Percentiles rank a stretch among this genome's conserved stretches.
Evolutionary conservation across 2,888 invertebrate genomes (phyloP).

Genomic region (Julus scandinavius): DNA sequence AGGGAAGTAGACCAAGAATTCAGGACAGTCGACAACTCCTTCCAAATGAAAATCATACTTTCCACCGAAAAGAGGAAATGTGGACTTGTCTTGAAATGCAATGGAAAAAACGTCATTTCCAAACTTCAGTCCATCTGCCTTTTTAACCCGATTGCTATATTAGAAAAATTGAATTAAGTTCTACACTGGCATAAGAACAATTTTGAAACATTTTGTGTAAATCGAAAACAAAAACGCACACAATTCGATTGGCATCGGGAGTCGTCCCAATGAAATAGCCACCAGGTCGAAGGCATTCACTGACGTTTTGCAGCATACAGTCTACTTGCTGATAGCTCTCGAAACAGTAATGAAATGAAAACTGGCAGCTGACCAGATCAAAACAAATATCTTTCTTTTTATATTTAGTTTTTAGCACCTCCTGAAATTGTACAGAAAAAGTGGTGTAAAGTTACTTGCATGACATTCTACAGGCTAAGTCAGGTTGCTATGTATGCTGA

Average conservation of each 20-base stretch:
- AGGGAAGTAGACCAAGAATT: slow-evolving; percentile 96
- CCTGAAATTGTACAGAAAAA: slow-evolving; percentile 60
- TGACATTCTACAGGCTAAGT: no score
- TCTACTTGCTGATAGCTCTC: slow-evolving; percentile 89
- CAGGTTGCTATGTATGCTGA: not conserved
- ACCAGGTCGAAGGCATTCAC: slow-evolving; percentile 87
- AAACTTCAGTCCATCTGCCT: slow-evolving; percentile 62
- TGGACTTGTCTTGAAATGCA: slow-evolving; percentile 65
- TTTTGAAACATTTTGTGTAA: not conserved
- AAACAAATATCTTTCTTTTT: slow-evolving; percentile 81
- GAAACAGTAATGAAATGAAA: slow-evolving; percentile 97
- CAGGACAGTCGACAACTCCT: slow-evolving; percentile 97
- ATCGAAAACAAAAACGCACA: slow-evolving; percentile 69
- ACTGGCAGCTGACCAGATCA: slow-evolving; percentile 96
- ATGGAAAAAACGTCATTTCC: slow-evolving; percentile 70
- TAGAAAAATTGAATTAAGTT: not conserved
- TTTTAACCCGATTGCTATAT: slow-evolving; percentile 59
- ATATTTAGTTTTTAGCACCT: slow-evolving; percentile 70
- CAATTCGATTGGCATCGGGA: slow-evolving; percentile 91
- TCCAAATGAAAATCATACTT: slow-evolving; percentile 96
- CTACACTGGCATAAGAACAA: not conserved
- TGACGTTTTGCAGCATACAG: slow-evolving; percentile 91
- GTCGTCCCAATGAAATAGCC: slow-evolving; percentile 98
- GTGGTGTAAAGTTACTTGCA: not conserved
- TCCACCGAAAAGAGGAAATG: slow-evolving; percentile 87